Base-by-base conservation (phyloP, 1,140 invertebrate genomes). In the Caenorhabditis latens region DNA sequence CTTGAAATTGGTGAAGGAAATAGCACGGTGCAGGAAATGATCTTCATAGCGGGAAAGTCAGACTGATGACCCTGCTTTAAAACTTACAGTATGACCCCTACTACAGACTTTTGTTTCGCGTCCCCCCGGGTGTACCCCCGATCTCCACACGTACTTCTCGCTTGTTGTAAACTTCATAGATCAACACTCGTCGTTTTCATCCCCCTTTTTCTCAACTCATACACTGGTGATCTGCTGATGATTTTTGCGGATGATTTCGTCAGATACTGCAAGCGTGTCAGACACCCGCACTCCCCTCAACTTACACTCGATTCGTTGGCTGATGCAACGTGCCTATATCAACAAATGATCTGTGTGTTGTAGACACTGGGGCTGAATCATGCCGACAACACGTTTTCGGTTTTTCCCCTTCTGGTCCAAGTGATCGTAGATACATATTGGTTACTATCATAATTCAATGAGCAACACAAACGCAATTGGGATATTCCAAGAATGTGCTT, bases 311-410 rank as follows among this genome's bases (percentile, higher is more conserved):
- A 65, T 65, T 46, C 43, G 71, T 79, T 53, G 71, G 71, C 71
- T 79, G 71, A 79, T 79, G 71, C 71, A 79, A 79, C 71, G 71
- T 79, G 71, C 46, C 40, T 79, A 48, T 79, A 79, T 79, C 71
- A 79, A 79, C 46, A 79, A 79, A 79, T 79, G 71, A 79, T 79
- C 71, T 79, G 71, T 79, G 71, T 53, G 71, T 79, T 79, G 71
- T 79, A 19, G 61, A 65, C 19, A 19, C 5, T 14, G 14, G 43
- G 14, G 43, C 43, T 71, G 71, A 79, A 79, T 79, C 71, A 79
- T 79, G 46, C 46, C n/a, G 71, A 79, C 71, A 79, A 79, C 71
- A 79, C 71, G 71, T 79, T 79, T 79, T 50, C 53, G 16, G 0
- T 58, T 8, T n/a, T 2, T 6, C 16, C 1, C 50, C 16, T 3